Evolutionary conservation across 2,888 invertebrate genomes (phyloP), one percentile per base, ranked within the genome.

Genomic region (Acanthococcus lagerstroemiae): DNA sequence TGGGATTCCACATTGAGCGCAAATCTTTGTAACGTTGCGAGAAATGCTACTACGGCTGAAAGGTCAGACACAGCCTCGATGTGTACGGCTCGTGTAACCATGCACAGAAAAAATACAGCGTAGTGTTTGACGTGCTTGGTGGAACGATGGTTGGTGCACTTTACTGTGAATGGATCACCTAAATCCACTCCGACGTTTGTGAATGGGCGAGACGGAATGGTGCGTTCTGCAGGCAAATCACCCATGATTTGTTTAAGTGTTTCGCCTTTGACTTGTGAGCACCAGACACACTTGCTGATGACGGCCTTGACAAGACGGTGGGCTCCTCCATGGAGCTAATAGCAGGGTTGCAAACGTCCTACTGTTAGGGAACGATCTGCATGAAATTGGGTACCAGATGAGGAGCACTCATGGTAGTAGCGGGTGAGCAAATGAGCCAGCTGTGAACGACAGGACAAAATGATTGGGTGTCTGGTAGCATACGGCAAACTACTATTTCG

Each of bases 31-130:
- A 73, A 66, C 1, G 71, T 69, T 5, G 69, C 65, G n/a, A 73
- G 19, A 55, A 73, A 73, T 0, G 68, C 52, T n/a, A n/a, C n/a
- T 12, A 70, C 69, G n/a, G 70, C 70, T 15, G 70, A 65, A 12
- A 73, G 66, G 48, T 70, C 70, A 1, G 69, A 3, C 72, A 46
- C 67, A n/a, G n/a, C n/a, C n/a, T 73, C 72, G 27, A 73, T 22
- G 68, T 73, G 73, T 0, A 72, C 61, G 1, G 73, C 73, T 1
- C 65, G 44, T 1, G 66, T 58, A 1, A 19, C 6, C 9, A 66
- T 22, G 46, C 60, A 68, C 12, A 66, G 50, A 25, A 68, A 68
- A 3, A 67, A 44, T 4, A 44, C 56, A 4, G 52, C 57, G 7
- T 67, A 67, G n/a, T 30, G 19, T 21, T 67, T 67, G 2, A 44